phyloP scores from a whole-genome alignment of 2,797 vertebrate genomes.

The Benthosema pterotum region DNA sequence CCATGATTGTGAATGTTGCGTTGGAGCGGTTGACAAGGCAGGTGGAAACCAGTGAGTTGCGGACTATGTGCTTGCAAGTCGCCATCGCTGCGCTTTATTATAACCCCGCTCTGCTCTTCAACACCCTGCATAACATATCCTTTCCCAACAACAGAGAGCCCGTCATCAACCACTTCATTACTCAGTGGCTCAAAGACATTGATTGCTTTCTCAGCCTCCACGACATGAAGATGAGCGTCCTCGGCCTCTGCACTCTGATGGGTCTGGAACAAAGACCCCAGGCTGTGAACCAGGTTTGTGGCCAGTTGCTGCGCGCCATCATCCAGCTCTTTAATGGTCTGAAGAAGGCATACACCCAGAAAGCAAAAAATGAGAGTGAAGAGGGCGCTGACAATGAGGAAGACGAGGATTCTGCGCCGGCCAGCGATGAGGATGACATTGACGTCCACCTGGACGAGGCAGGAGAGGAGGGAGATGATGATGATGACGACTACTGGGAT shows the following conservation, averaged over 20 bases:
- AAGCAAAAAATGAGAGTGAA: constrained; percentile 97
- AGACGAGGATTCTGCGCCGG: constrained; percentile 92
- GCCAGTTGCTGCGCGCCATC: constrained; percentile 94
- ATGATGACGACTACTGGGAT: constrained; percentile 91
- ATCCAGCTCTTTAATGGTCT: constrained; percentile 96
- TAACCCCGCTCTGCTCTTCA: constrained; percentile 93
- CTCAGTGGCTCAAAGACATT: constrained; percentile 98
- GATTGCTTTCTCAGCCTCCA: constrained; percentile 99
- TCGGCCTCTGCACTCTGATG: constrained; percentile 96
- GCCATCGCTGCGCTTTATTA: constrained; percentile 98
- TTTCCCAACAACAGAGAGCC: constrained; percentile 98
- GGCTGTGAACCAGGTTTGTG: constrained; percentile 91
- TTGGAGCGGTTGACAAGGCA: constrained; percentile 96
- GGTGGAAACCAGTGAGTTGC: constrained; percentile 97
- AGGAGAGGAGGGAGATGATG: constrained; percentile 96
- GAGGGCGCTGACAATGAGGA: constrained; percentile 95
- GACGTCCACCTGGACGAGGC: constrained; percentile 97
- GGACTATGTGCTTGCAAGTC: constrained; percentile 99
- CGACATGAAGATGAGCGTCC: constrained; percentile 97
- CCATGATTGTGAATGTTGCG: constrained; percentile 93
- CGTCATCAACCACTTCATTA: constrained; percentile 98
- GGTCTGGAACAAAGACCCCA: constrained; percentile 96
- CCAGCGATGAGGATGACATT: constrained; percentile 98
- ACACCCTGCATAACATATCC: constrained; percentile 95
- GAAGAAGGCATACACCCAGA: constrained; percentile 97